Conservation (phyloP, 2,888 invertebrate genomes). For the Eilema griseolum region DNA sequence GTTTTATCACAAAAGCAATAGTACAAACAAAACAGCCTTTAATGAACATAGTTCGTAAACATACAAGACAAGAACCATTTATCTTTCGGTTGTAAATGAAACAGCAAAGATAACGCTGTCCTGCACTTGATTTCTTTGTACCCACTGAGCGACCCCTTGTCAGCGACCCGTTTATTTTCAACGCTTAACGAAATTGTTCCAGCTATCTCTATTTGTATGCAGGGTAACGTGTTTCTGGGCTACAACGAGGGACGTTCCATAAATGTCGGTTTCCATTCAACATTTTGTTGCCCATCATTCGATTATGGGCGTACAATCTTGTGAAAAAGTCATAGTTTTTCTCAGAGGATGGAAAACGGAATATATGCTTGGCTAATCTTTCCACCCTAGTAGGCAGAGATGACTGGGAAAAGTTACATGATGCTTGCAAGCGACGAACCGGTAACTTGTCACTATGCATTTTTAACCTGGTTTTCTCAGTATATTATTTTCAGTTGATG, state of each 20-base stretch:
- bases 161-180: conserved; percentile 25
- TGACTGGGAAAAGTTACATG: conserved; percentile 45
- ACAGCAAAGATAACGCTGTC: conserved; percentile 22
- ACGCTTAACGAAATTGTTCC: conserved; percentile 22
- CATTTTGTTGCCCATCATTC: conserved; percentile 32
- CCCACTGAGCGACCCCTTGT: conserved; percentile 24
- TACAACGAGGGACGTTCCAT: conserved; percentile 27
- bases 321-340: conserved; percentile 40
- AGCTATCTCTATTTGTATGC: conserved; percentile 26
- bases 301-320: conserved; percentile 29
- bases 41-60: not conserved
- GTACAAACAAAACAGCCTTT: not conserved
- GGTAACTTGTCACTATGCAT: conserved; percentile 33
- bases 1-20: not conserved
- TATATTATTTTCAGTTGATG: not conserved
- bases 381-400: conserved; percentile 43
- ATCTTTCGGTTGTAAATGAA: conserved; percentile 19
- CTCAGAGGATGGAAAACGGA: conserved; percentile 43
- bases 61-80: conserved; percentile 12
- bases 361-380: conserved; percentile 53
- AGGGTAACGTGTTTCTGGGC: conserved; percentile 32
- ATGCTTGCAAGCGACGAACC: conserved; percentile 40
- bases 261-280: conserved; percentile 34
- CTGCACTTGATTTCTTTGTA: conserved; percentile 31
- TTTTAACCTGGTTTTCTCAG: conserved; percentile 12